Base-by-base conservation (phyloP, 2,888 invertebrate genomes). In the Chaetoderma sp. region DNA sequence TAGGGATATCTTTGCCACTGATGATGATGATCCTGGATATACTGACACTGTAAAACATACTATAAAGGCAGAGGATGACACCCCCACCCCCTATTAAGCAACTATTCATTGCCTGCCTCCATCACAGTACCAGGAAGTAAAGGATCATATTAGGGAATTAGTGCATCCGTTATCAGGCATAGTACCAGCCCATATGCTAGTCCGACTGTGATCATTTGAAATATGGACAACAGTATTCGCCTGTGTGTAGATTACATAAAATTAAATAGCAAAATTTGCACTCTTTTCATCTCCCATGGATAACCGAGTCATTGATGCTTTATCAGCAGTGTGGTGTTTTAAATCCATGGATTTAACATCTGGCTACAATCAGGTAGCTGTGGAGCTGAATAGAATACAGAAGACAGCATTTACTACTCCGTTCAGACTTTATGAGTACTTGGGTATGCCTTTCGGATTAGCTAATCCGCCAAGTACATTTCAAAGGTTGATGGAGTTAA, bases 401-500 rank as follows among this genome's bases (percentile, higher is more conserved):
- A 60, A 60, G 18, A 60, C 60, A 23, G 60, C 60, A 21, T 60
- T 60, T 18, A 18, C 49, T 5, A 54, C 50, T 13, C 39, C 55
- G 16, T 27, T 63, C 18, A 59, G 67, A 21, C 63, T 57, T 13
- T 63, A 52, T 23, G 67, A 67, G 58, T 67, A 36, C 45, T 32
- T 42, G 1, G 28, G 58, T 6, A 63, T 67, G 67, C 59, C 59
- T 10, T 67, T 64, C 23, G 67, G 58, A 8, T 30, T 67, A 16
- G 45, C 52, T 39, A 65, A 62, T 21, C 27, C 52, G 6, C 62
- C 65, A 4, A 36, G 62, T 27, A 62, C 62, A 21, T 67, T 67
- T 56, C 67, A 67, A 28, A 42, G 63, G 18, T 27, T 67, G 44
- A 67, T 67, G 62, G 30, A 66, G 25, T 33, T 32, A 10, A 56